Conservation (phyloP, 2,888 invertebrate species). For the Carabus problematicus region DNA sequence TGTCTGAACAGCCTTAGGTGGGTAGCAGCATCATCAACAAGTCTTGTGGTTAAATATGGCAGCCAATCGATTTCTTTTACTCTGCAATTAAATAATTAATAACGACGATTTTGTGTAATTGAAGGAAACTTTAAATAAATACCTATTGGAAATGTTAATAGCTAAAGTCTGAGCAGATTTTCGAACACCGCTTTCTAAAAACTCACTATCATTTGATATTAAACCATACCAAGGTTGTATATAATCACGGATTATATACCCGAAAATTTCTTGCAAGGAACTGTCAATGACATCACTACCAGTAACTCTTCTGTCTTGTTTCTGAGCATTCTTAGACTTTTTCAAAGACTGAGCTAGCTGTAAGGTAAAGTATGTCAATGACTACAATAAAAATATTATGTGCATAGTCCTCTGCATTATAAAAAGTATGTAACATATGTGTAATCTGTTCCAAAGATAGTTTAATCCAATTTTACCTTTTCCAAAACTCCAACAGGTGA, state of each 20-base stretch:
- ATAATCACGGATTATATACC: constrained; percentile 82
- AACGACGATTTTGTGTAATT: constrained; percentile 6
- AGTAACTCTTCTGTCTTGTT: constrained; percentile 72
- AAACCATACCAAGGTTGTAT: constrained; percentile 77
- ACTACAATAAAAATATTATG: constrained; percentile 11
- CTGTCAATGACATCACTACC: constrained; percentile 87
- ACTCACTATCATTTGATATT: constrained; percentile 76
- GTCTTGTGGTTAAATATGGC: constrained; percentile 81
- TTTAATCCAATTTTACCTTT: constrained; percentile 45
- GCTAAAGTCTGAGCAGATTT: constrained; percentile 74
- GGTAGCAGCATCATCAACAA: constrained; percentile 90
- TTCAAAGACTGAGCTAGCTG: constrained; percentile 53
- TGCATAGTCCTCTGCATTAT: not conserved
- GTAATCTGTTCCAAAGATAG: not conserved
- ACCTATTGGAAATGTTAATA: constrained; percentile 76
- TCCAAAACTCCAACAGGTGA: constrained; percentile 58
- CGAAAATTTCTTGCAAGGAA: constrained; percentile 83
- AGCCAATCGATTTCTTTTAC: constrained; percentile 91
- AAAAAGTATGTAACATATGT: not conserved
- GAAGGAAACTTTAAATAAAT: constrained; percentile 45
- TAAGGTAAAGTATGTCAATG: constrained; percentile 33
- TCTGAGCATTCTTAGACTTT: constrained; percentile 55
- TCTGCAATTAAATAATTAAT: constrained; percentile 51
- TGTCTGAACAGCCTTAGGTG: constrained; percentile 87
- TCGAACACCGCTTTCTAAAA: constrained; percentile 71